Conservation (phyloP, 2,113 vertebrate genomes). For the Bambusicola thoracicus region DNA sequence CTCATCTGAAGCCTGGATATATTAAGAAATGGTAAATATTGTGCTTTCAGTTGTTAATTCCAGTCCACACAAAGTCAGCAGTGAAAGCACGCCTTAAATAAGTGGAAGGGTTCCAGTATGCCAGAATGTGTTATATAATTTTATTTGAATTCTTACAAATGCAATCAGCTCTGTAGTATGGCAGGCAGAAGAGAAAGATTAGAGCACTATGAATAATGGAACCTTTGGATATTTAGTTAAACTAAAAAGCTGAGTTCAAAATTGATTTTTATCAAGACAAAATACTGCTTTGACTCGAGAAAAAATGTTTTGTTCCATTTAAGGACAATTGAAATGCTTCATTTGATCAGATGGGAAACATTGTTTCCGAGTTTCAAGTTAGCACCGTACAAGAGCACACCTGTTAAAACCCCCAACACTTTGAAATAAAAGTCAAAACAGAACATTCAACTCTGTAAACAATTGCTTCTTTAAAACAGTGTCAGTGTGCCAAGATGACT, state of each 20-base stretch:
- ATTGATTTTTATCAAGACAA: neutral
- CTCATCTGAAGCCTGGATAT: neutral
- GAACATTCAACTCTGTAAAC: neutral
- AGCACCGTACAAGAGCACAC: neutral
- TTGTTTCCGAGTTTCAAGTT: neutral
- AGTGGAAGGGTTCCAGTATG: neutral
- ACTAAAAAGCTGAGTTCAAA: neutral
- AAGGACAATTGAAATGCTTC: neutral
- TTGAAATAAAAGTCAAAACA: neutral
- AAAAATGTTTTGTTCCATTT: neutral
- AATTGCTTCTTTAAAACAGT: neutral
- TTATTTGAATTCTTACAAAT: neutral
- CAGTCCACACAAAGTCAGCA: neutral
- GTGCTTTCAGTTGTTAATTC: neutral
- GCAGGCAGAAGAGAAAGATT: neutral
- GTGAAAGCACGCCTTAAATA: neutral
- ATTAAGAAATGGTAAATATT: neutral
- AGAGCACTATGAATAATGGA: neutral
- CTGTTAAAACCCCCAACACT: neutral
- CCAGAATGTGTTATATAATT: neutral
- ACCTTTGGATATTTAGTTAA: neutral
- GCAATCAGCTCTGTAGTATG: neutral
- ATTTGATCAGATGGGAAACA: neutral
- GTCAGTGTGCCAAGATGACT: neutral
- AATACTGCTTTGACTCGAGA: neutral